These are phyloP conservation scores for Atethmia centrago DNA, from an alignment of 2,888 invertebrate species.

Conservation along the genomic window DNA sequence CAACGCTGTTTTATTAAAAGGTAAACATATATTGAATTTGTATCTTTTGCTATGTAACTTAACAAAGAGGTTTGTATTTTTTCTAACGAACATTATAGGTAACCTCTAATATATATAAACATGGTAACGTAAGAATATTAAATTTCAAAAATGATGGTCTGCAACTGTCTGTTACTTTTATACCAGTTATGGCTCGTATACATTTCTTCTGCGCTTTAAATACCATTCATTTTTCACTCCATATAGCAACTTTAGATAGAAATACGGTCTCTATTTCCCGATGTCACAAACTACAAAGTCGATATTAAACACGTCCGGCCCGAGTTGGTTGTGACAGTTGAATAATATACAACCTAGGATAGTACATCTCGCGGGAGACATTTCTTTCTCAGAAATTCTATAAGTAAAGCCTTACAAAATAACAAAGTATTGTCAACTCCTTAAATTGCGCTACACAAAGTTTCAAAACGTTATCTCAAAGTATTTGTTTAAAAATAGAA, in stretches of 20 bases:
- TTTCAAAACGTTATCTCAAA: neutral
- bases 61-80: too few relatives aligned
- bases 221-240: conserved; percentile 24
- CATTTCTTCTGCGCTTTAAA: too few relatives aligned
- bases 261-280: conserved; percentile 40
- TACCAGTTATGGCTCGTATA: too few relatives aligned
- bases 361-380: conserved; percentile 25
- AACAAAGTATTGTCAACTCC: neutral
- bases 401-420: neutral
- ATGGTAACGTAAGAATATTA: too few relatives aligned
- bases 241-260: conserved; percentile 28
- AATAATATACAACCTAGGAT: conserved; percentile 34
- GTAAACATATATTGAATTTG: too few relatives aligned
- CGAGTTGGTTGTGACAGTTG: conserved; percentile 52
- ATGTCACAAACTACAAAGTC: conserved; percentile 46
- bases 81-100: too few relatives aligned
- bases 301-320: conserved; percentile 56
- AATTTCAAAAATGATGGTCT: too few relatives aligned
- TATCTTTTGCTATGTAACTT: too few relatives aligned
- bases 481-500: conserved; percentile 22
- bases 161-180: too few relatives aligned
- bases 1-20: too few relatives aligned
- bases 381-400: conserved; percentile 27
- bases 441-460: neutral
- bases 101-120: too few relatives aligned